Evolutionary conservation across 1,140 invertebrate genomes (phyloP).

Genomic region (Neodiprion lecontei): DNA sequence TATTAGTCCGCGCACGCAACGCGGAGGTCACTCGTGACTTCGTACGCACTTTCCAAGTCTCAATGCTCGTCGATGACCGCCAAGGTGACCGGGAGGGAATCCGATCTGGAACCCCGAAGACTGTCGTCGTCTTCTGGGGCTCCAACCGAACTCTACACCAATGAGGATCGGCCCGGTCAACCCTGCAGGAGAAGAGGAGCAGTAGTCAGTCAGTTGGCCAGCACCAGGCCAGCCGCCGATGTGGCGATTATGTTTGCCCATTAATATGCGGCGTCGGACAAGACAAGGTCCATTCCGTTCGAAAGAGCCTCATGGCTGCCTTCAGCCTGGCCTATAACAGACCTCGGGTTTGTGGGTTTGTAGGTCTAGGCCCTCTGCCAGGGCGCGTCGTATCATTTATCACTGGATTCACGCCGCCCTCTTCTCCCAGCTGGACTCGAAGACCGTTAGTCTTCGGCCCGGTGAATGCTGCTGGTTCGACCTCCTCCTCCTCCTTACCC

Average conservation of each 20-base stretch:
- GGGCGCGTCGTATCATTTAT: constrained; percentile 55
- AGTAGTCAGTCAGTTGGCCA: background rate
- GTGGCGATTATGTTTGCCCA: constrained; percentile 59
- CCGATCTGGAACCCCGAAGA: background rate
- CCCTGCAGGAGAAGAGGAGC: background rate
- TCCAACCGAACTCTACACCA: background rate
- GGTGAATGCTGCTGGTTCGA: background rate
- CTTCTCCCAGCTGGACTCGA: constrained; percentile 28
- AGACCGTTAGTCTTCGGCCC: constrained; percentile 12
- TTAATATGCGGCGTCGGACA: constrained; percentile 58
- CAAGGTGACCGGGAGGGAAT: no score
- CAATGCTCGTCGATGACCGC: no score
- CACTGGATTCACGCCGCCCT: constrained; percentile 46
- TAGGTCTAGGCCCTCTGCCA: constrained; percentile 48
- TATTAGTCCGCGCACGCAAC: no score
- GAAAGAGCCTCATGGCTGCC: constrained; percentile 32
- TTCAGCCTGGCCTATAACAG: constrained; percentile 36
- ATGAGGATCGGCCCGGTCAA: background rate
- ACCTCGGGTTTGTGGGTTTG: constrained; percentile 56
- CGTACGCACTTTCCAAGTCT: no score
- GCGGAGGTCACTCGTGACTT: no score
- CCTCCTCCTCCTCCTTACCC: background rate
- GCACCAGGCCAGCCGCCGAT: constrained; percentile 31
- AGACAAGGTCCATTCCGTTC: constrained; percentile 45
- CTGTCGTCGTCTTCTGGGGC: background rate